These are phyloP conservation scores for Antechinus flavipes DNA, from an alignment of 2,113 vertebrate species.

Conservation along the genomic window DNA sequence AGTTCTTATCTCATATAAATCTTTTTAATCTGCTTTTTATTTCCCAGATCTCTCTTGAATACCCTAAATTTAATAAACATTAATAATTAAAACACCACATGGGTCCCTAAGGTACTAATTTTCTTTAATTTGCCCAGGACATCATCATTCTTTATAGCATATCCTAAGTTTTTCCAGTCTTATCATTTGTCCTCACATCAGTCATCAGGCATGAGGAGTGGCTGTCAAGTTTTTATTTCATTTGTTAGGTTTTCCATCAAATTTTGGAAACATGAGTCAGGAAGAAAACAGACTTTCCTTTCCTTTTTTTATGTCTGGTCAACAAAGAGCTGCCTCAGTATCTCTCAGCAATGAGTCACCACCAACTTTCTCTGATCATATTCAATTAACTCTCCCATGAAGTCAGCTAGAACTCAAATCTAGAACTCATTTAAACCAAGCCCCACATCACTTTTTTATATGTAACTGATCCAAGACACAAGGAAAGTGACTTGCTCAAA, in stretches of 20 bases:
- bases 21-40: background rate
- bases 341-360: background rate
- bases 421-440: background rate
- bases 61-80: background rate
- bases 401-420: background rate
- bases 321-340: background rate
- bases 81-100: background rate
- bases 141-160: background rate
- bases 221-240: background rate
- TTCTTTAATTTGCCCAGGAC: background rate
- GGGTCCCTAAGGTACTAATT: background rate
- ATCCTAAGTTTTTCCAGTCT: background rate
- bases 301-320: background rate
- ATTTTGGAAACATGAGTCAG: background rate
- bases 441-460: background rate
- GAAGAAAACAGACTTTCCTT: background rate
- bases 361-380: background rate
- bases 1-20: background rate
- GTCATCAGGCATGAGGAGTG: background rate
- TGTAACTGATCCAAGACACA: background rate
- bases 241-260: background rate
- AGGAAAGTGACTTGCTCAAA: background rate
- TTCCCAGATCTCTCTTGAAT: background rate
- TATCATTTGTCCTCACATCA: background rate
- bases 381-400: background rate